phyloP scores from a whole-genome alignment of 2,888 invertebrate species.

The Gortyna flavago region DNA sequence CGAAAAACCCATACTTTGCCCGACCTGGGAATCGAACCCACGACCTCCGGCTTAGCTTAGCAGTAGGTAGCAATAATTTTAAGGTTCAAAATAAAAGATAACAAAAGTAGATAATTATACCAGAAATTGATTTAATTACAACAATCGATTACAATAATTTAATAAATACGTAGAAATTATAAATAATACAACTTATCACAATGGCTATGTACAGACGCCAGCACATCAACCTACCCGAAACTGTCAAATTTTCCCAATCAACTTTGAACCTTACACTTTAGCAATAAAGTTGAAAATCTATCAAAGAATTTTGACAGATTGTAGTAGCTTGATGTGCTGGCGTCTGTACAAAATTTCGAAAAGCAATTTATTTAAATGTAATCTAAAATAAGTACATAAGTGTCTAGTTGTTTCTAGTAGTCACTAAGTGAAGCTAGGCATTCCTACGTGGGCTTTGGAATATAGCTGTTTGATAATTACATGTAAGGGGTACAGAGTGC shows the following conservation, averaged over 20 bases:
- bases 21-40: no score
- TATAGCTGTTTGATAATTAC: slow-evolving; percentile 75
- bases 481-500: slow-evolving; percentile 24
- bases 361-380: slow-evolving; percentile 40
- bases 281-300: no score
- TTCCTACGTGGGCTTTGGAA: slow-evolving; percentile 77
- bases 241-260: no score
- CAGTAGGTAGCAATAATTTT: background rate
- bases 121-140: slow-evolving; percentile 59
- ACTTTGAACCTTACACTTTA: no score
- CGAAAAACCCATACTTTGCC: no score
- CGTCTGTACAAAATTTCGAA: slow-evolving; percentile 60
- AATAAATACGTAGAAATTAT: slow-evolving; percentile 65
- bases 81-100: slow-evolving; percentile 31
- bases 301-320: no score
- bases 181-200: slow-evolving; percentile 55
- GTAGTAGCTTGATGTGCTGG: no score
- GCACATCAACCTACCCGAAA: no score
- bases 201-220: slow-evolving; percentile 63
- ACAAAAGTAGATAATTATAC: slow-evolving; percentile 20
- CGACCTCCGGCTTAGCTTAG: no score
- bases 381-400: slow-evolving; percentile 65
- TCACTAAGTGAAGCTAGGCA: slow-evolving; percentile 66
- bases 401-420: slow-evolving; percentile 51
- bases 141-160: slow-evolving; percentile 61